phyloP scores from a whole-genome alignment of 2,888 invertebrate species.

The Eudiplozoon nipponicum region DNA sequence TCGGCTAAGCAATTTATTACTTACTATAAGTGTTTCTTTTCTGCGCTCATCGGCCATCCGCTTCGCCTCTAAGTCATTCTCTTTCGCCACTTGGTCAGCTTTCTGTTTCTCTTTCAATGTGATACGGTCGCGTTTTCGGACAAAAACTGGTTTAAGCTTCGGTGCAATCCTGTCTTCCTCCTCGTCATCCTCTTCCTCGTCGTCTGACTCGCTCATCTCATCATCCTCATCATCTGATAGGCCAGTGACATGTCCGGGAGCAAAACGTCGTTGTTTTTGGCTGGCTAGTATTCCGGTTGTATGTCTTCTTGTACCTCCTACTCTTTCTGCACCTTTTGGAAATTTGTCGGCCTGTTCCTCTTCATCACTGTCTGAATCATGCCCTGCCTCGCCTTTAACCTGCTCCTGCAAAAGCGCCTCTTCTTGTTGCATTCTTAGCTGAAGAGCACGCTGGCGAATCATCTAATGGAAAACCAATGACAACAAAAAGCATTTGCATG shows the following conservation, averaged over 20 bases:
- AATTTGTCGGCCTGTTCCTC: too few relatives aligned
- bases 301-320: too few relatives aligned
- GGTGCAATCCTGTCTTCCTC: slow-evolving; percentile 45
- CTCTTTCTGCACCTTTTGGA: too few relatives aligned
- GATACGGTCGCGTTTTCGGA: slow-evolving; percentile 35
- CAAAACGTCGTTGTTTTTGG: too few relatives aligned
- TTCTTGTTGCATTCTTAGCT: slow-evolving; percentile 11
- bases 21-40: slow-evolving; percentile 2
- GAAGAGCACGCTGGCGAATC: slow-evolving; percentile 2
- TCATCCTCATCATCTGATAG: slow-evolving; percentile 3
- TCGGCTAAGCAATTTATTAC: too few relatives aligned
- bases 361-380: too few relatives aligned
- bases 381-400: too few relatives aligned
- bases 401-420: too few relatives aligned
- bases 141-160: slow-evolving; percentile 66
- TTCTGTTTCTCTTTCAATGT: slow-evolving; percentile 8
- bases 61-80: slow-evolving; percentile 7
- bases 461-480: background rate
- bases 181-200: slow-evolving; percentile 41
- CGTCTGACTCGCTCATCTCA: slow-evolving; percentile 18
- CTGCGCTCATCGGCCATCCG: slow-evolving; percentile 5
- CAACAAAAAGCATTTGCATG: too few relatives aligned
- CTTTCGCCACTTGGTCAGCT: slow-evolving; percentile 4
- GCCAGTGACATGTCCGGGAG: too few relatives aligned
- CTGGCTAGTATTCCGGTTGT: too few relatives aligned